Evolutionary conservation across 37 sponge, comb jelly and placozoan genomes (phyloP).

Genomic region (Amphimedon queenslandica): DNA sequence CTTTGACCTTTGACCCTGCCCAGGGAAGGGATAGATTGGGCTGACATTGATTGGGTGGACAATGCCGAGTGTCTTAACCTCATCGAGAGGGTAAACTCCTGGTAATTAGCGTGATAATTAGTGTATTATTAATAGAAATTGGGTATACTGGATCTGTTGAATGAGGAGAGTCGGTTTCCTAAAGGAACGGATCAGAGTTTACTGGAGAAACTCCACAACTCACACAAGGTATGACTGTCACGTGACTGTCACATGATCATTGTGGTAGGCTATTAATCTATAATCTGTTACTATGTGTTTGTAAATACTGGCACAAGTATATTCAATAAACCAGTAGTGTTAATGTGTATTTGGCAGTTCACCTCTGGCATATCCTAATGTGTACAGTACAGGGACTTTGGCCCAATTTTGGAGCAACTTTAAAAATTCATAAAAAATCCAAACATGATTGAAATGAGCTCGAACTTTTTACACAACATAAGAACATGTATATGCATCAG

Average conservation of each 20-base stretch:
- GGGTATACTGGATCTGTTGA: slow-evolving; percentile 89
- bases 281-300: background rate
- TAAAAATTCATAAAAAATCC: too few species aligned
- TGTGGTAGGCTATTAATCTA: background rate
- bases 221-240: slow-evolving; percentile 55
- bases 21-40: slow-evolving; percentile 97
- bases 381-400: too few species aligned
- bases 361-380: background rate
- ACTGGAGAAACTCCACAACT: slow-evolving; percentile 85
- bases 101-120: slow-evolving; percentile 1
- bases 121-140: slow-evolving; percentile 64
- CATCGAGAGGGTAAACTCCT: slow-evolving; percentile 74
- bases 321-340: too few species aligned
- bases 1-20: slow-evolving; percentile 2
- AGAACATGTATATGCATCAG: too few species aligned
- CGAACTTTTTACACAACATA: too few species aligned
- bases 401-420: too few species aligned
- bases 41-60: slow-evolving; percentile 99
- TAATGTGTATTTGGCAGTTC: too few species aligned
- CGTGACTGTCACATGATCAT: background rate
- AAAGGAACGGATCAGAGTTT: slow-evolving; percentile 94
- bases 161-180: slow-evolving; percentile 98
- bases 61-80: slow-evolving; percentile 95
- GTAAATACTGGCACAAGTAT: too few species aligned
- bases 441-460: too few species aligned